Evolutionary conservation across 1,140 invertebrate species (phyloP).

Genomic region (Schlechtendalia chinensis): DNA sequence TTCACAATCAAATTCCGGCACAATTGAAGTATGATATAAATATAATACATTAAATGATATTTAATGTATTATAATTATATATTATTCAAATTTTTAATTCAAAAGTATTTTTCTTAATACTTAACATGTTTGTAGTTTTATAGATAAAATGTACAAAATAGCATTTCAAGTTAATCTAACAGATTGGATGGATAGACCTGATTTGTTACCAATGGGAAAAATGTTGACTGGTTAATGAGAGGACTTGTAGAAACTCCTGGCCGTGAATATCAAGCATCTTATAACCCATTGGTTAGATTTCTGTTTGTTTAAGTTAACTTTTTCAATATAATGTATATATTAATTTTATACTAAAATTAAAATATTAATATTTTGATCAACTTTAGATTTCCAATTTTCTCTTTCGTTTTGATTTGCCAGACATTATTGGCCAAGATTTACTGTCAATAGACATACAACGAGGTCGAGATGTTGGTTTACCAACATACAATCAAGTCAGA

Average conservation of each 20-base stretch:
- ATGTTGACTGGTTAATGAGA: conserved; percentile 31
- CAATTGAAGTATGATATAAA: conserved; percentile 32
- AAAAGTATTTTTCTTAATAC: too few relatives aligned
- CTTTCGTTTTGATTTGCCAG: conserved; percentile 32
- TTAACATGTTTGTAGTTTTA: conserved; percentile 12
- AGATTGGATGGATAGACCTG: conserved; percentile 39
- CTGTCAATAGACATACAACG: conserved; percentile 67
- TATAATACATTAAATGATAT: too few relatives aligned
- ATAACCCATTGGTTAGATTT: conserved; percentile 31
- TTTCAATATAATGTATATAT: background rate
- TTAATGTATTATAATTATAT: background rate
- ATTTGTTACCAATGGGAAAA: conserved; percentile 24
- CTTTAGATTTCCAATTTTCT: conserved; percentile 30
- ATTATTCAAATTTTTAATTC: too few relatives aligned
- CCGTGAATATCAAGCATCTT: conserved; percentile 36
- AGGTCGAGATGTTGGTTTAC: conserved; percentile 87
- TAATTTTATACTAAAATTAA: background rate
- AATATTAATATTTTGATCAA: background rate
- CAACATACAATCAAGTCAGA: conserved; percentile 77
- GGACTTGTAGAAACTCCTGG: conserved; percentile 23
- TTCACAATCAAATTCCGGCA: conserved; percentile 21
- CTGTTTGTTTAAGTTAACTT: background rate
- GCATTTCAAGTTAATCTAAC: conserved; percentile 34
- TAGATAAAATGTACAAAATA: conserved; percentile 25
- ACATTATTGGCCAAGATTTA: conserved; percentile 34